Evolutionary conservation across 2,888 invertebrate species (phyloP), one percentile per base, ranked within the genome.

Genomic region (Belgica antarctica): DNA sequence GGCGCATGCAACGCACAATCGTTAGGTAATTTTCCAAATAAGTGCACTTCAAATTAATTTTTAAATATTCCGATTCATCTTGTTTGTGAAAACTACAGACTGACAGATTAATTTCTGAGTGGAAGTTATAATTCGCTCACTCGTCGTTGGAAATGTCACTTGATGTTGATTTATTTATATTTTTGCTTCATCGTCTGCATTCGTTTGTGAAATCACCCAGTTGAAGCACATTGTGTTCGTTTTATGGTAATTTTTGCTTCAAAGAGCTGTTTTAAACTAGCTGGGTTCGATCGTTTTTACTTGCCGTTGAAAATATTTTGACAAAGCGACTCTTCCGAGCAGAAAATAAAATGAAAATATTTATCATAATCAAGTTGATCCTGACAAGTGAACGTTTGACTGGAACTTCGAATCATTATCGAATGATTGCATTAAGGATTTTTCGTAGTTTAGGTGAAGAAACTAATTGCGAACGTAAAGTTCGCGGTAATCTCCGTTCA

Each of bases 51-150:
- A 59, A 46, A 46, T 46, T 46, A 46, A 31, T 46, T 46, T 46
- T 46, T n/a, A 7, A 25, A 59, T 59, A 5, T 59, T 59, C 27
- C 27, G 24, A 52, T 52, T 25, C 17, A 2, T 59, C 59, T 5
- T 59, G 24, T 24, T 59, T 12, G 59, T n/a, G 15, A 59, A 15
- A 19, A 59, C 2, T 4, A 27, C 59, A 27, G 47, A 47, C 25
- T 68, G 68, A 46, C 68, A 68, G 68, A 68, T 68, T 68, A 68
- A 68, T 68, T 57, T 68, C 12, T 46, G 36, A 27, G 5, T 61
- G 2, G 19, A 59, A 59, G 27, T 27, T 59, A 19, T 59, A 59
- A 59, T 59, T 59, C 27, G 62, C 34, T 31, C 36, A 34, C 31
- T 34, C 31, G 31, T 17, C 22, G 31, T 17, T 62, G 28, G 28